phyloP scores from a whole-genome alignment of 1,140 invertebrate genomes.

The Drosophila sp. region DNA sequence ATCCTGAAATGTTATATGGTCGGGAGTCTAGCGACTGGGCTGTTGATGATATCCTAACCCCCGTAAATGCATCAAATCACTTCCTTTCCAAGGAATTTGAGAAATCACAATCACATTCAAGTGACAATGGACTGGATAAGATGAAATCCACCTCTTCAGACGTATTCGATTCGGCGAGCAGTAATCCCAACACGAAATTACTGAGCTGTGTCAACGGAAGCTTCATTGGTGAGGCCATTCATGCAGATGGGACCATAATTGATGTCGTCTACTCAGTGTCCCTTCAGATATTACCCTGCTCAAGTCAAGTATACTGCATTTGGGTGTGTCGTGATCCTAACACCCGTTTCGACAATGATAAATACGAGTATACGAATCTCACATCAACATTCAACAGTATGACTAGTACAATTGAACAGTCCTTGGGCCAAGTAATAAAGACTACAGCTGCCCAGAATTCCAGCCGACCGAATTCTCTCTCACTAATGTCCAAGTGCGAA shows the following conservation, averaged over 20 bases:
- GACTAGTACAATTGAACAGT: slow-evolving; percentile 83
- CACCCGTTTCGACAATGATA: slow-evolving; percentile 71
- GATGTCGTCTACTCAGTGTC: slow-evolving; percentile 65
- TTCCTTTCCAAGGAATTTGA: slow-evolving; percentile 50
- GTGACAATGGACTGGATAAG: slow-evolving; percentile 36
- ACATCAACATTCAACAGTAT: slow-evolving; percentile 84
- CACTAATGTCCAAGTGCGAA: slow-evolving; percentile 84
- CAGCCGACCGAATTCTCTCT: slow-evolving; percentile 85
- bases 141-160: slow-evolving; percentile 34
- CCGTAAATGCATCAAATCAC: slow-evolving; percentile 43
- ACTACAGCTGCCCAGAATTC: slow-evolving; percentile 73
- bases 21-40: slow-evolving; percentile 34
- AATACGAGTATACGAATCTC: slow-evolving; percentile 71
- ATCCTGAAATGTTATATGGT: slow-evolving; percentile 17
- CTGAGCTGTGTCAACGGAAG: slow-evolving; percentile 52
- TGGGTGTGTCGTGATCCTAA: slow-evolving; percentile 85
- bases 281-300: slow-evolving; percentile 62
- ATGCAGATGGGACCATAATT: slow-evolving; percentile 56
- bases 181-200: slow-evolving; percentile 37
- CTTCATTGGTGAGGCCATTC: slow-evolving; percentile 61
- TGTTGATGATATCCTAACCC: slow-evolving; percentile 52
- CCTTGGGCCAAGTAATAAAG: slow-evolving; percentile 78
- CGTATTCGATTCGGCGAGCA: slow-evolving; percentile 48
- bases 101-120: slow-evolving; percentile 35
- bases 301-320: slow-evolving; percentile 84